Conservation (phyloP, 2,113 vertebrate species). For the Pituophis catenifer region DNA sequence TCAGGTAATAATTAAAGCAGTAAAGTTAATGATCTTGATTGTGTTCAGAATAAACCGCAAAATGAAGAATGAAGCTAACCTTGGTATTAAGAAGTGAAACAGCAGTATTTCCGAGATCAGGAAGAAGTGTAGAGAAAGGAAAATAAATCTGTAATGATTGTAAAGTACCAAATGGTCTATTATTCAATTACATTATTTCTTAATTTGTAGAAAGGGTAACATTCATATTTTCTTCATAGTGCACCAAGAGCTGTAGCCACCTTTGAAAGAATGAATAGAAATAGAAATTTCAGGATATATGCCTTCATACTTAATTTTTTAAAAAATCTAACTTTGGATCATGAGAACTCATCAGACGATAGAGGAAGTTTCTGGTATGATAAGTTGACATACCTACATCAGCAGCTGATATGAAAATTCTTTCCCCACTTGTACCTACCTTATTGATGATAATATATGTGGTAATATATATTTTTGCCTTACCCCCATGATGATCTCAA, state of each 20-base stretch:
- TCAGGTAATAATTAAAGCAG: constrained; percentile 53
- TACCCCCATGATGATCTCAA: neutral
- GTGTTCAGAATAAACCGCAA: constrained; percentile 32
- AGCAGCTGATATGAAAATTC: neutral
- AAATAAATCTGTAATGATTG: neutral
- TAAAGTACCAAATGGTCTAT: neutral
- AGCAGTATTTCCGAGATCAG: constrained; percentile 33
- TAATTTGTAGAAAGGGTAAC: neutral
- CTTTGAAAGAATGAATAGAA: neutral
- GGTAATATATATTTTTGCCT: neutral
- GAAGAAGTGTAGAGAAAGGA: neutral
- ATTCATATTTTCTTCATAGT: neutral
- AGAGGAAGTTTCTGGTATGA: neutral
- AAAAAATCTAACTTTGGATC: neutral
- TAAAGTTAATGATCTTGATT: constrained; percentile 65
- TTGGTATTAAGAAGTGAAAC: constrained; percentile 14
- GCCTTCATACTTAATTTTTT: neutral
- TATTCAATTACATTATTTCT: neutral
- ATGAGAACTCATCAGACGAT: neutral
- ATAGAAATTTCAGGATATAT: neutral
- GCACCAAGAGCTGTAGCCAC: neutral
- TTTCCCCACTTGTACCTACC: neutral
- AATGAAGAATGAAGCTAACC: constrained; percentile 46
- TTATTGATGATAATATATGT: neutral
- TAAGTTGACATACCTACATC: neutral